Percentiles rank a stretch among this genome's conserved stretches.
Conservation (phyloP, 2,888 invertebrate genomes). For the Pseudolycoriella hygida region DNA sequence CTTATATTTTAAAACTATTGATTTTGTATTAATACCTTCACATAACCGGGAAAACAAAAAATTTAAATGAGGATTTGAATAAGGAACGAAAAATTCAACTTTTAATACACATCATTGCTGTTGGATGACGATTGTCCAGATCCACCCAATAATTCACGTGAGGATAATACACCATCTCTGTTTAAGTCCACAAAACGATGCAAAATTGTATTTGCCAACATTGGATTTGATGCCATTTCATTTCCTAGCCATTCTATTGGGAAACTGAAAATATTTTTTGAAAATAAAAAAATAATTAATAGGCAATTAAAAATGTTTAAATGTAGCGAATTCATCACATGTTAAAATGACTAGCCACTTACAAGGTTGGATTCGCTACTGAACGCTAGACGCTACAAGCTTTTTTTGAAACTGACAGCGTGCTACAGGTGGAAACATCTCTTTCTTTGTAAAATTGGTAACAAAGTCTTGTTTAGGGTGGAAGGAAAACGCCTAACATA, state of each 20-base stretch:
- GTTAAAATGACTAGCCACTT: no score
- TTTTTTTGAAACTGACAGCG: no score
- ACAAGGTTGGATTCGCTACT: no score
- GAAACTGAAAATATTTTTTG: conserved; percentile 10
- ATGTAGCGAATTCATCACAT: no score
- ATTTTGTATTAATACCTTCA: no score
- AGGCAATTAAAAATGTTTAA: neutral
- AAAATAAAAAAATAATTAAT: neutral
- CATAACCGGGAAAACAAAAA: neutral
- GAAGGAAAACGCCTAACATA: no score
- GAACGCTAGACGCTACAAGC: no score
- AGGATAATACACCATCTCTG: conserved; percentile 14
- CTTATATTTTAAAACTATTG: no score
- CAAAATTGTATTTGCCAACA: conserved; percentile 13
- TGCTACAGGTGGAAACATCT: no score
- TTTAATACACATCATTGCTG: conserved; percentile 3
- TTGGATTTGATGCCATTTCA: conserved; percentile 14
- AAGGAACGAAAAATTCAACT: neutral
- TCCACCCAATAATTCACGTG: conserved; percentile 12
- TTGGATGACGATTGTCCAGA: neutral
- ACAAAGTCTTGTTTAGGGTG: no score
- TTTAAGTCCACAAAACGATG: conserved; percentile 15
- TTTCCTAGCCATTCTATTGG: conserved; percentile 16
- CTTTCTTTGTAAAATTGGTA: no score
- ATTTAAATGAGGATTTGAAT: neutral